Evolutionary conservation across 2,888 invertebrate species (phyloP).

Genomic region (Seladonia tumulorum): DNA sequence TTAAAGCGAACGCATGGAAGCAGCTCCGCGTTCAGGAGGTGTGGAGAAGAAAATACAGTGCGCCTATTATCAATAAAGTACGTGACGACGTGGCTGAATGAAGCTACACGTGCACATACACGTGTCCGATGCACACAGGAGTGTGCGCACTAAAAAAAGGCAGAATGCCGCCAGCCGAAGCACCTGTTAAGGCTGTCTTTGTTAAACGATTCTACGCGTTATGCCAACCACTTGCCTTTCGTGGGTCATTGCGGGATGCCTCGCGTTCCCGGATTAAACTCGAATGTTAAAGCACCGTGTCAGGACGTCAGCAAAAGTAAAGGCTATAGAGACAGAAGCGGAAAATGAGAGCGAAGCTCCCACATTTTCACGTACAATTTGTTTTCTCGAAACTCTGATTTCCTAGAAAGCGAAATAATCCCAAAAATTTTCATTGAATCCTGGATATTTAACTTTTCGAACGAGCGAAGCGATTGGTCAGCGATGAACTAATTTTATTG

Average conservation of each 20-base stretch:
- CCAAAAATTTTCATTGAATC: no score
- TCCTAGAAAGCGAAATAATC: not conserved
- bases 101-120: constrained; percentile 53
- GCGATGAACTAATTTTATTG: no score
- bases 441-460: no score
- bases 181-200: constrained; percentile 62
- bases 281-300: constrained; percentile 11
- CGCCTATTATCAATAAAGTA: constrained; percentile 44
- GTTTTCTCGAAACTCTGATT: not conserved
- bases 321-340: not conserved
- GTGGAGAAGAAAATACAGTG: constrained; percentile 55
- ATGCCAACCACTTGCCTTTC: constrained; percentile 40
- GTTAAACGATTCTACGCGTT: constrained; percentile 60
- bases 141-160: constrained; percentile 46
- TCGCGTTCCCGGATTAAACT: constrained; percentile 20
- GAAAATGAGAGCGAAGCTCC: not conserved
- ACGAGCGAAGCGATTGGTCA: no score
- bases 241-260: constrained; percentile 37
- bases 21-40: not conserved
- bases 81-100: constrained; percentile 35
- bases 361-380: not conserved
- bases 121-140: constrained; percentile 49
- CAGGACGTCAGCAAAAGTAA: constrained; percentile 6
- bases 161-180: constrained; percentile 39
- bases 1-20: not conserved